Conservation (phyloP, 2,113 vertebrate genomes). For the Catharus minimus region DNA sequence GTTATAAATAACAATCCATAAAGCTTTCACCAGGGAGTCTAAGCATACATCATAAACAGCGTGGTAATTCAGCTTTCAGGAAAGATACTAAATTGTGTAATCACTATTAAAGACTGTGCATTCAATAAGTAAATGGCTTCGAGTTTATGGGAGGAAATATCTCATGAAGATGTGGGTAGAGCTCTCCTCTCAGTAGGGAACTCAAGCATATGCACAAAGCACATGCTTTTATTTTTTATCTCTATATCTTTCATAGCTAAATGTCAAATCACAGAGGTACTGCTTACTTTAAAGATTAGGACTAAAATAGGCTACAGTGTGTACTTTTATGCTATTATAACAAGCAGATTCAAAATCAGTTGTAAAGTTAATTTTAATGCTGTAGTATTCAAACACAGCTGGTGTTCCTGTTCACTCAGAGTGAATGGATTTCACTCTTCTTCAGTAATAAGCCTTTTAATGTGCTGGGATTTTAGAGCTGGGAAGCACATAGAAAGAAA, state of each 20-base stretch:
- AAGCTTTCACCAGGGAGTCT: background rate
- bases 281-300: background rate
- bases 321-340: background rate
- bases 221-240: background rate
- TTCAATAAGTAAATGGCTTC: background rate
- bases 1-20: background rate
- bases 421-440: background rate
- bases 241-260: background rate
- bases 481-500: background rate
- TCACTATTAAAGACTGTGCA: background rate
- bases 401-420: background rate
- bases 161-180: background rate
- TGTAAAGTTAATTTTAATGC: background rate
- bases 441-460: background rate
- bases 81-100: conserved; percentile 16
- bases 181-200: background rate
- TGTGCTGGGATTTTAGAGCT: background rate
- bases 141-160: background rate
- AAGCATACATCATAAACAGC: background rate
- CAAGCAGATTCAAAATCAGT: background rate
- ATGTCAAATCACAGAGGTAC: background rate
- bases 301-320: background rate
- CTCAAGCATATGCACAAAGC: background rate
- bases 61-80: background rate
- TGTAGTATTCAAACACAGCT: background rate